Conservation (phyloP, 2,113 vertebrate genomes). For the Osmerus mordax region DNA sequence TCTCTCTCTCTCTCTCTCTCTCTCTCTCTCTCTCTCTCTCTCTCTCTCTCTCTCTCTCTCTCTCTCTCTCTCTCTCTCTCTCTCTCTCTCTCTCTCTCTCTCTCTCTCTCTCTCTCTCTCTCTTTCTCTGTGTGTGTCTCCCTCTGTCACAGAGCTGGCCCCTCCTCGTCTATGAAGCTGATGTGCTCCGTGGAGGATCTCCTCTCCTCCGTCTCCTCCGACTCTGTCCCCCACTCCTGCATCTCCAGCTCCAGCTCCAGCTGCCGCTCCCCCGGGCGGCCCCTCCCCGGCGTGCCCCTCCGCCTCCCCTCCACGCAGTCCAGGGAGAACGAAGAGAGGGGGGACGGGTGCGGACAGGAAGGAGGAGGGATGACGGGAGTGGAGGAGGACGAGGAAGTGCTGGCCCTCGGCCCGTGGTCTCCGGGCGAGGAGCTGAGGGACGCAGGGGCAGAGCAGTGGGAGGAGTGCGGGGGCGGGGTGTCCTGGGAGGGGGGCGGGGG, state of each 20-base stretch:
- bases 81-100: background rate
- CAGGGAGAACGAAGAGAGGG: constrained; percentile 48
- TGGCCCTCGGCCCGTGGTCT: constrained; percentile 30
- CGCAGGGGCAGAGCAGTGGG: constrained; percentile 66
- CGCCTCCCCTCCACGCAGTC: constrained; percentile 42
- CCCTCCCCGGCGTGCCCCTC: constrained; percentile 10
- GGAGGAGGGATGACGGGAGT: constrained; percentile 18
- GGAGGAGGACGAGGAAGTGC: constrained; percentile 20
- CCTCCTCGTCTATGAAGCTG: constrained; percentile 78
- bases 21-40: constrained; percentile 10
- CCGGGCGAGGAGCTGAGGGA: constrained; percentile 67
- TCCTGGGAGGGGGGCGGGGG: constrained; percentile 53
- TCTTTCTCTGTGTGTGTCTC: constrained; percentile 11
- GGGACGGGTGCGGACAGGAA: constrained; percentile 42
- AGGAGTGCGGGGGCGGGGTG: constrained; percentile 36
- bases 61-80: constrained; percentile 5
- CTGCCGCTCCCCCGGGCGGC: constrained; percentile 16
- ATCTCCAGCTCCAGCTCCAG: constrained; percentile 76
- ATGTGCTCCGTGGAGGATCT: constrained; percentile 66
- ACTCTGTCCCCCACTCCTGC: constrained; percentile 61
- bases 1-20: background rate
- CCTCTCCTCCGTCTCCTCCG: constrained; percentile 27
- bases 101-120: constrained; percentile 20
- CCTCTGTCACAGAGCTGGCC: constrained; percentile 64
- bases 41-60: constrained; percentile 10